Percentiles rank a stretch among this genome's conserved stretches.
These are phyloP conservation scores for Sarcophaga bullata DNA, from an alignment of 1,140 invertebrate species.

Conservation along the genomic window DNA sequence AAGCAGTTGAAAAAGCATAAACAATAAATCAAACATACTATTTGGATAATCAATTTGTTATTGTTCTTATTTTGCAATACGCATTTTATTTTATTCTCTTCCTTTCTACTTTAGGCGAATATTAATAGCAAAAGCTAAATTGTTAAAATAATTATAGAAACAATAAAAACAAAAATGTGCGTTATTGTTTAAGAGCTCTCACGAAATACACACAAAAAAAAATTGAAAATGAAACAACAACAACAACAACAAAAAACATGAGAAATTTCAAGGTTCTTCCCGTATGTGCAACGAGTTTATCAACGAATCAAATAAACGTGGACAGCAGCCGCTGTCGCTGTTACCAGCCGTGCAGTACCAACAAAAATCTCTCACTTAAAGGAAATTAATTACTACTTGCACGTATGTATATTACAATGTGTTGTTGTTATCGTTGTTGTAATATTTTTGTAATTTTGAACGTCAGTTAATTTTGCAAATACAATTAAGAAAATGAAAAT, in stretches of 20 bases:
- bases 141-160: background rate
- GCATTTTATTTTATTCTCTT: background rate
- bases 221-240: too few species aligned
- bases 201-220: conserved; percentile 5
- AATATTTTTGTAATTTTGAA: background rate
- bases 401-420: background rate
- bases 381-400: conserved; percentile 38
- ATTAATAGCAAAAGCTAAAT: background rate
- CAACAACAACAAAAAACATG: conserved; percentile 42
- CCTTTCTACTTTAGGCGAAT: background rate
- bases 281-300: conserved; percentile 46
- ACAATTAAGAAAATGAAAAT: background rate
- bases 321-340: background rate
- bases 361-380: conserved; percentile 32
- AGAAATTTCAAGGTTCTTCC: conserved; percentile 61
- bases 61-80: too few species aligned
- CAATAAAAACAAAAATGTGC: background rate
- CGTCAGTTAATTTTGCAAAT: background rate
- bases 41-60: background rate
- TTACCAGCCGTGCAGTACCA: background rate
- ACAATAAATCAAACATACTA: background rate
- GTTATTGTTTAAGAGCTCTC: conserved; percentile 8
- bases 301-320: conserved; percentile 18
- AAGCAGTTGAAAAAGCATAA: background rate
- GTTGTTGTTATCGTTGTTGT: background rate